Conservation (phyloP, 2,797 vertebrate genomes). For the Cichlasoma orientale region DNA sequence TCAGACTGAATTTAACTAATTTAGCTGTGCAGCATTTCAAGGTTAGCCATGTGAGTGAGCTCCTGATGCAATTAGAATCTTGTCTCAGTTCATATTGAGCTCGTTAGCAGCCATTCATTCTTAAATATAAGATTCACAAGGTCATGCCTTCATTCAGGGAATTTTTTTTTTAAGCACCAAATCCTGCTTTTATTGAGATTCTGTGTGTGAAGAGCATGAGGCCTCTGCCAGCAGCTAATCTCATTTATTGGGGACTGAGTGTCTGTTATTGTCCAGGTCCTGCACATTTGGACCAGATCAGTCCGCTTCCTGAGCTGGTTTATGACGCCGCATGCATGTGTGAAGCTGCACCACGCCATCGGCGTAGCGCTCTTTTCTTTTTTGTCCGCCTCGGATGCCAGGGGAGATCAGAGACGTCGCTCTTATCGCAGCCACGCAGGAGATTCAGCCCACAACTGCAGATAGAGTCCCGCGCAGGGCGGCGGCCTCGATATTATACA, state of each 20-base stretch:
- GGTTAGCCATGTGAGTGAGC: background rate
- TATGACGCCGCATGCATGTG: too few relatives aligned
- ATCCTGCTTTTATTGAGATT: background rate
- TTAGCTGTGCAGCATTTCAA: background rate
- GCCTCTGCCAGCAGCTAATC: background rate
- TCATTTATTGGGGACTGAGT: background rate
- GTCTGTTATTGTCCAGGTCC: conserved; percentile 8
- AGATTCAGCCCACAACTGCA: background rate
- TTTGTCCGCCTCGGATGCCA: background rate
- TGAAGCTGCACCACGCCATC: too few relatives aligned
- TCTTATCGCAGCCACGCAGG: conserved; percentile 21
- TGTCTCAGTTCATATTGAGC: background rate
- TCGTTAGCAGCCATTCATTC: background rate
- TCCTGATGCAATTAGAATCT: background rate
- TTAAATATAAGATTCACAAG: background rate
- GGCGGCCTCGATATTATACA: background rate
- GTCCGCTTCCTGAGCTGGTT: conserved; percentile 1
- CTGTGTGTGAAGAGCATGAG: background rate
- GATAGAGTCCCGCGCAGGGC: background rate
- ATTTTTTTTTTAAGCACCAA: background rate
- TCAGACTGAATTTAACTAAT: background rate
- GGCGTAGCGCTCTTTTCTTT: background rate
- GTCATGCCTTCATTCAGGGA: background rate
- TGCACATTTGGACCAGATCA: background rate
- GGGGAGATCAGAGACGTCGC: background rate